Conservation (phyloP, 1,140 invertebrate species). For the Anastrepha ludens region DNA sequence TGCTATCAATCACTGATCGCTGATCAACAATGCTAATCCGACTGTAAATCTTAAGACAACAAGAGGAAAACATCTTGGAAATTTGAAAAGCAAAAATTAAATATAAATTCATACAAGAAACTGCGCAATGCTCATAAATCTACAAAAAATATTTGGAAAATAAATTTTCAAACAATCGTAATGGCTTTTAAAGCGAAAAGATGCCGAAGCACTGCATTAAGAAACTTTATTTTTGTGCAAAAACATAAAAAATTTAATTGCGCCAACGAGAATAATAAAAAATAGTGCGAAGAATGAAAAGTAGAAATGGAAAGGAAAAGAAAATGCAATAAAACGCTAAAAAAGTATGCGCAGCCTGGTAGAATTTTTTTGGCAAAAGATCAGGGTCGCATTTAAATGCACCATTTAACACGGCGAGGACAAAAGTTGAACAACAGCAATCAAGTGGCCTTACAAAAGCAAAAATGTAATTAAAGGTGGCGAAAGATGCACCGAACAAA, state of each 20-base stretch:
- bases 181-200: neutral
- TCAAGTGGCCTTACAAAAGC: constrained; percentile 9
- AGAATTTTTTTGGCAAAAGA: neutral
- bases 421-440: constrained; percentile 38
- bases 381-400: constrained; percentile 30
- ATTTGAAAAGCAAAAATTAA: constrained; percentile 8
- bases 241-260: constrained; percentile 53
- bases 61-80: neutral
- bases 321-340: constrained; percentile 21
- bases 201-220: neutral
- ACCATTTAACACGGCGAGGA: constrained; percentile 43
- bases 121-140: neutral
- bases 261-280: constrained; percentile 2
- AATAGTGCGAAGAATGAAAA: neutral
- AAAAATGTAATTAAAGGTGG: constrained; percentile 25
- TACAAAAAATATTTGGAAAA: neutral
- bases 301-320: neutral
- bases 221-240: constrained; percentile 45
- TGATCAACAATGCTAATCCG: neutral
- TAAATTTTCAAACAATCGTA: constrained; percentile 24
- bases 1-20: constrained; percentile 5
- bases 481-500: neutral
- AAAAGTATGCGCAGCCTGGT: neutral
- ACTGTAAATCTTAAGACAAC: neutral
- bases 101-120: neutral